These are phyloP conservation scores for Tenrec ecaudatus DNA, from an alignment of 2,113 vertebrate species.

Conservation along the genomic window DNA sequence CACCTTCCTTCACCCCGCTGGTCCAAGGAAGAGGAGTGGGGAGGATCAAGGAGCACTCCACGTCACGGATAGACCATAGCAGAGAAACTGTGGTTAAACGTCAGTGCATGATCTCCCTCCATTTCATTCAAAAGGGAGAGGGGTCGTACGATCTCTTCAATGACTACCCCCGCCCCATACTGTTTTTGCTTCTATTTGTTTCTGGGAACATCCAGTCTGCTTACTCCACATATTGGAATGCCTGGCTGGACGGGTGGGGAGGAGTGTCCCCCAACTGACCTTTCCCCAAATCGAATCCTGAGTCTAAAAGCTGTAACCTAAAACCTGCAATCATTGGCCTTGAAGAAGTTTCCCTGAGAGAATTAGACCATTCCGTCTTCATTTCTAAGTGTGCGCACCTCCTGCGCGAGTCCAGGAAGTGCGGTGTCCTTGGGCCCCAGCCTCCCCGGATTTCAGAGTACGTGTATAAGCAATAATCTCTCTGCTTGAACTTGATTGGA, in stretches of 20 bases:
- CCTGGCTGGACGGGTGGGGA: background rate
- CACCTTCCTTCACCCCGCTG: background rate
- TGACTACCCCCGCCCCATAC: slow-evolving; percentile 29
- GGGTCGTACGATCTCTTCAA: slow-evolving; percentile 56
- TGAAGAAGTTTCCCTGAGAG: slow-evolving; percentile 63
- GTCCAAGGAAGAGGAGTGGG: background rate
- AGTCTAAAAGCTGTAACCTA: slow-evolving; percentile 71
- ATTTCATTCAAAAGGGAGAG: slow-evolving; percentile 19
- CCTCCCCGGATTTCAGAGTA: slow-evolving; percentile 64
- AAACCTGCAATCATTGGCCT: slow-evolving; percentile 79
- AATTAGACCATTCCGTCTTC: slow-evolving; percentile 67
- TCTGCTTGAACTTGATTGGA: slow-evolving; percentile 83
- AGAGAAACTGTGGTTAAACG: background rate
- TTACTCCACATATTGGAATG: background rate
- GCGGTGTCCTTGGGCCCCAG: slow-evolving; percentile 65
- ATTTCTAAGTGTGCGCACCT: slow-evolving; percentile 72
- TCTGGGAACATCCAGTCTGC: slow-evolving; percentile 51
- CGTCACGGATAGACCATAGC: background rate
- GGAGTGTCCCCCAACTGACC: slow-evolving; percentile 62
- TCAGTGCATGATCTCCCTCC: background rate
- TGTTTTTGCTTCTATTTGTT: slow-evolving; percentile 57
- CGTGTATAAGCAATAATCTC: slow-evolving; percentile 84
- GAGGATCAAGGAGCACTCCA: background rate
- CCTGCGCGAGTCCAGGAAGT: slow-evolving; percentile 58
- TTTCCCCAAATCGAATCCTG: slow-evolving; percentile 56